Base-by-base conservation (phyloP, 2,113 vertebrate genomes). In the Helogale parvula region DNA sequence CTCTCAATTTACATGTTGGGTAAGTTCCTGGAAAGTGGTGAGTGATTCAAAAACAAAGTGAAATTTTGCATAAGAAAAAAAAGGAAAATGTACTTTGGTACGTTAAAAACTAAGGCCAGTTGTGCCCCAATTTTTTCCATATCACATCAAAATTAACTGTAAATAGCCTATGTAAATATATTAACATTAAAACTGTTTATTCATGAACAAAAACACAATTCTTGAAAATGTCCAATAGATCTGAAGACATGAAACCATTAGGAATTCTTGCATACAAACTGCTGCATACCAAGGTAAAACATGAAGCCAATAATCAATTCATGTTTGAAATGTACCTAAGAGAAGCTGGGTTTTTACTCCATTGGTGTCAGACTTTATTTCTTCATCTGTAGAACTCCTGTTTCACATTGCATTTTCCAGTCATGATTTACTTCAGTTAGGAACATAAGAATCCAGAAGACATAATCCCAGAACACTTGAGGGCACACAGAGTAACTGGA, bases 1-100 rank as follows among this genome's bases (percentile, higher is more conserved):
- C 71, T 96, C 92, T 97, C 95, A 93, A 92, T 96, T 97, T 97
- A 95, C 57, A 96, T 96, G 80, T 94, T 98, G 88, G 69, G 96
- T 96, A 95, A 45, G 5, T 97, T 97, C 94, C 92, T 97, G 88
- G 94, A 96, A 97, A 96, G 92, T 97, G 87, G 95, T 69, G 95
- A 98, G 52, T 95, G 74, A 98, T 96, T 97, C 77, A 96, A 90
- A 97, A 96, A 96, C 90, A 95, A 90, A 94, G 38, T 77, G 38
- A 96, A 95, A 90, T 77, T 98, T 82, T 95, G 23, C 66, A 94
- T 93, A 96, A 97, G 90, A 69, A 87, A 76, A 95, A 89, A 96
- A 87, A 87, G 69, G n/a, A 47, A 41, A 60, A 87, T 95, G 63
- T 52, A 90, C 31, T 87, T 29, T 81, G 25, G 41, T 85, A 90